Percentiles rank a stretch among this genome's conserved stretches.
phyloP scores from a whole-genome alignment of 2,797 vertebrate genomes.

The Garrulus glandarius region DNA sequence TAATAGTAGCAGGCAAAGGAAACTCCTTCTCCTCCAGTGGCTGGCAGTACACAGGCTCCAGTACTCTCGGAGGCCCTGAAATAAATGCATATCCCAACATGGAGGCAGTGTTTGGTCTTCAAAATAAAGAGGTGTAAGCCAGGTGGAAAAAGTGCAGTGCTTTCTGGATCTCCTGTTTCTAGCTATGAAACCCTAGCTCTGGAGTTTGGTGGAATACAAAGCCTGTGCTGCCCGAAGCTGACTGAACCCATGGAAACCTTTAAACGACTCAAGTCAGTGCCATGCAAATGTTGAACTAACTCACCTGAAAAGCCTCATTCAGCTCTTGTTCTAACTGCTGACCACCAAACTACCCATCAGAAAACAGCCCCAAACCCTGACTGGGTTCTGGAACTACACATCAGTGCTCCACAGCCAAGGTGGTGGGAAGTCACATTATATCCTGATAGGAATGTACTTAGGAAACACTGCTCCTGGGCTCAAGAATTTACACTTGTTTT shows the following conservation, averaged over 20 bases:
- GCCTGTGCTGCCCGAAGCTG: background rate
- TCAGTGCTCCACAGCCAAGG: background rate
- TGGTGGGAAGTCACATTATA: background rate
- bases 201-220: background rate
- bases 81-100: accelerated
- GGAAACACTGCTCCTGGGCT: background rate
- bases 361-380: background rate
- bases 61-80: background rate
- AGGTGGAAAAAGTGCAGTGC: background rate
- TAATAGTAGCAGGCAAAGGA: accelerated
- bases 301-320: background rate
- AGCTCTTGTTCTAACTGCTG: background rate
- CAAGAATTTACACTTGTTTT: background rate
- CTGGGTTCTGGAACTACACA: background rate
- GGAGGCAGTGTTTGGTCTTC: background rate
- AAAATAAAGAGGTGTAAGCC: background rate
- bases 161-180: background rate
- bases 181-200: background rate
- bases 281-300: background rate
- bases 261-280: background rate
- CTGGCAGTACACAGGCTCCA: background rate
- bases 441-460: background rate
- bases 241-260: background rate
- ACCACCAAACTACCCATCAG: background rate
- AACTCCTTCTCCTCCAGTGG: accelerated